Conservation (phyloP, 2,797 vertebrate genomes). For the Oreochromis mossambicus region DNA sequence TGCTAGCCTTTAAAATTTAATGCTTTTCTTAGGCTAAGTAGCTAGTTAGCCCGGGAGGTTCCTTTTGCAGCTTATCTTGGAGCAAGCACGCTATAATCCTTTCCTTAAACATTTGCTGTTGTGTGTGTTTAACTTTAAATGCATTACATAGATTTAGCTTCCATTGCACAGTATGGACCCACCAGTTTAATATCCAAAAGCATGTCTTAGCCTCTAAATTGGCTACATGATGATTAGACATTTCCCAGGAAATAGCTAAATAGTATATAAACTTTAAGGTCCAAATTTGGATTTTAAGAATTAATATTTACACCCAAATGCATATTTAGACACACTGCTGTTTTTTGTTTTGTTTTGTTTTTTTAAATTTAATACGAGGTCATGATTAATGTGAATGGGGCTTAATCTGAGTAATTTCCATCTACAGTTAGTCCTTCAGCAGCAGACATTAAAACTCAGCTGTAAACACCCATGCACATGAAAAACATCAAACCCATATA, state of each 20-base stretch:
- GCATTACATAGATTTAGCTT: not conserved
- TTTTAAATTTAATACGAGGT: not conserved
- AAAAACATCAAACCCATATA: constrained; percentile 56
- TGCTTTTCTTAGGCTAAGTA: not conserved
- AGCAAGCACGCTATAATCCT: not conserved
- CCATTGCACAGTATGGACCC: not conserved
- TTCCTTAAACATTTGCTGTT: not conserved
- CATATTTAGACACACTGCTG: not conserved
- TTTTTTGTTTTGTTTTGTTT: rapidly evolving
- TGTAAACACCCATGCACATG: constrained; percentile 62
- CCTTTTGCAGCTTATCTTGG: not conserved
- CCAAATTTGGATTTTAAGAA: not conserved
- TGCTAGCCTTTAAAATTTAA: not conserved
- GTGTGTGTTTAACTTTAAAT: not conserved
- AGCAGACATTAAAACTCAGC: constrained; percentile 54
- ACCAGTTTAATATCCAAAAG: not conserved
- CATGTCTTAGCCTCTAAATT: not conserved
- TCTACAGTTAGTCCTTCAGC: constrained; percentile 31
- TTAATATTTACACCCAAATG: not conserved
- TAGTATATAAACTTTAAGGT: not conserved
- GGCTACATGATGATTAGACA: not conserved
- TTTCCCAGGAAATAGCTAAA: not conserved
- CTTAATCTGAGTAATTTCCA: constrained; percentile 15
- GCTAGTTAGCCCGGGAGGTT: not conserved
- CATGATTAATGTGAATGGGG: constrained; percentile 6